Base-by-base conservation (phyloP, 2,888 invertebrate genomes). In the Trichopria drosophilae region DNA sequence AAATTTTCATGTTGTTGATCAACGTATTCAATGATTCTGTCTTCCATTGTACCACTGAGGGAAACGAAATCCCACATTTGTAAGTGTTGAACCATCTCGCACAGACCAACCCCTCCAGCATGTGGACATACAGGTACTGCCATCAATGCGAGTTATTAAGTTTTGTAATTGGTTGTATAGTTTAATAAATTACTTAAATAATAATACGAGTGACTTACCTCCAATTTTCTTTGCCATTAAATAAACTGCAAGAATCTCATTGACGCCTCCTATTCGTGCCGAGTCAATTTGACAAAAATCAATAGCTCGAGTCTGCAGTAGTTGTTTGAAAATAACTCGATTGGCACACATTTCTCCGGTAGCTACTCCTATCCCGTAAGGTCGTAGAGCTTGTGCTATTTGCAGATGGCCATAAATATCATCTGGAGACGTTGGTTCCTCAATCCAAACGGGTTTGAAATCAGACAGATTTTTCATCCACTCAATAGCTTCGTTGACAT, bases 311-410 rank as follows among this genome's bases (percentile, higher is more conserved):
- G 86, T 81, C 75, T 90, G 88, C 18, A 95, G 74, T 67, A 94
- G 87, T 76, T 92, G 94, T 69, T 94, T 95, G 79, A 95, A 95
- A 81, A 94, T 85, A 0, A 94, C 87, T 45, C 93, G 80, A 79
- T 95, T 95, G 22, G 88, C 88, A 72, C 92, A 93, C 86, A 90
- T 89, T 77, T 95, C 94, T 1, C 94, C 95, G 0, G 91, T 90
- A 0, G 94, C 95, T 26, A 95, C 91, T 3, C 87, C 88, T 55
- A 94, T 90, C 6, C 86, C 87, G 29, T 83, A 78, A 0, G 88
- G 87, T 58, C 85, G 78, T 13, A 87, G 72, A 44, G 87, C 90
- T 68, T 86, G 81, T 0, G 90, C 82, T 58, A 94, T 92, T 39
- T 81, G 77, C 0, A 86, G 86, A 73, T 94, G 93, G 0, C 93